Evolutionary conservation across 23 tunicate species (phyloP).

Genomic region (Botrylloides violaceus): DNA sequence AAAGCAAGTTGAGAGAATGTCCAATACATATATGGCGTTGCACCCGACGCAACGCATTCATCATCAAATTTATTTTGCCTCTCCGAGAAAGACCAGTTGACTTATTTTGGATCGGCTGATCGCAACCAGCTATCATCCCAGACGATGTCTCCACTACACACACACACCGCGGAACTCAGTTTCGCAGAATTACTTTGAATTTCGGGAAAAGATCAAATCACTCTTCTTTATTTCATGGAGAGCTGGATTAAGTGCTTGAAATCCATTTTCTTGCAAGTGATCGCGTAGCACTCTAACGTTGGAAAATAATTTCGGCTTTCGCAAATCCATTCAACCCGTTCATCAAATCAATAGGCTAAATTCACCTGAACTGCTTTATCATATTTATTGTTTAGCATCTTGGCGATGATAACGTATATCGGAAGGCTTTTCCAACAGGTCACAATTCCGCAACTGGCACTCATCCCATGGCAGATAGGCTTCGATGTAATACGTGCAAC

Average conservation of each 20-base stretch:
- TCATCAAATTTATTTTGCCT: no score
- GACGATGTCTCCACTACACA: no score
- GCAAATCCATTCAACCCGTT: not conserved
- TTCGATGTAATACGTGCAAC: not conserved
- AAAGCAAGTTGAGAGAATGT: no score
- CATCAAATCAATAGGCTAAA: not conserved
- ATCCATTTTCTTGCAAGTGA: not conserved
- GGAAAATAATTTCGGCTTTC: not conserved
- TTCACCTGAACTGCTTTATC: slow-evolving; percentile 15
- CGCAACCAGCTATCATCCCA: no score
- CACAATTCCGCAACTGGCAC: slow-evolving; percentile 7
- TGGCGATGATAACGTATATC: not conserved
- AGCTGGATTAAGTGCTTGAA: not conserved
- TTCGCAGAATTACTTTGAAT: not conserved
- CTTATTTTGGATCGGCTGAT: no score
- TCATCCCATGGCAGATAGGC: slow-evolving; percentile 13
- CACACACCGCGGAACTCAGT: slow-evolving; percentile 8
- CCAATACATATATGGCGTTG: no score
- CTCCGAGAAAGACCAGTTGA: no score
- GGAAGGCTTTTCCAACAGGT: slow-evolving; percentile 23
- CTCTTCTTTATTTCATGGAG: slow-evolving; percentile 1
- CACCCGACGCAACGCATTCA: no score
- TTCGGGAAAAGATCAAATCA: not conserved
- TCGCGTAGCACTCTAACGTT: not conserved
- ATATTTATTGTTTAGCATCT: not conserved